Evolutionary conservation across 2,113 vertebrate species (phyloP), one percentile per base, ranked within the genome.

Genomic region (Bagarius yarrelli): DNA sequence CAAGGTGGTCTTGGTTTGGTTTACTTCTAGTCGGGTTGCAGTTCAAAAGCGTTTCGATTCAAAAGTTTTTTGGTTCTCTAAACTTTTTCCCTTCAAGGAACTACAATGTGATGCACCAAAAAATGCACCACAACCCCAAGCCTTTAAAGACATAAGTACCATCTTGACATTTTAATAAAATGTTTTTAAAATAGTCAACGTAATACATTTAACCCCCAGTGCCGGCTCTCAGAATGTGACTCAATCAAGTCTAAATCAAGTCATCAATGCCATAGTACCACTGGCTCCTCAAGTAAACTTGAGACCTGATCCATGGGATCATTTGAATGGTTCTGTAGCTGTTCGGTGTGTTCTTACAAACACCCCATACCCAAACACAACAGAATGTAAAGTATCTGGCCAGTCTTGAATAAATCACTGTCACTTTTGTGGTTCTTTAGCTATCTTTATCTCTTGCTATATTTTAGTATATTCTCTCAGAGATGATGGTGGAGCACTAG

Each of bases 261-360:
- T 8, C 19, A 44, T 15, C 36, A 16, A 53, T 25, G 14, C 27
- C 30, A 19, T 75, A 70, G 66, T 57, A 25, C 47, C 19, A 47
- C 14, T 64, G 23, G 23, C 57, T 81, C 12, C 27, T 60, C 15
- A 59, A 57, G 56, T 69, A 56, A 34, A 36, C 72, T 15, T 15
- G 4, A 23, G 30, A 21, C 73, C 27, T 53, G 27, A 53, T 32
- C 50, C 23, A 15, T 6, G 34, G 63, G 60, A 74, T 69, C 47
- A 55, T 56, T 74, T 6, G 0, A 1, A 23, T 12, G 9, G 59
- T 75, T 36, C 56, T 4, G 16, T 64, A 69, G 74, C 63, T 63
- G n/a, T 72, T 81, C 27, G 55, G 64, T 72, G 61, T 76, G 72
- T 83, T 84, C 85, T 83, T 83, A 73, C 82, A 73, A 71, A 47